Evolutionary conservation across 1,140 invertebrate species (phyloP).

Genomic region (Drosophila ogumai): DNA sequence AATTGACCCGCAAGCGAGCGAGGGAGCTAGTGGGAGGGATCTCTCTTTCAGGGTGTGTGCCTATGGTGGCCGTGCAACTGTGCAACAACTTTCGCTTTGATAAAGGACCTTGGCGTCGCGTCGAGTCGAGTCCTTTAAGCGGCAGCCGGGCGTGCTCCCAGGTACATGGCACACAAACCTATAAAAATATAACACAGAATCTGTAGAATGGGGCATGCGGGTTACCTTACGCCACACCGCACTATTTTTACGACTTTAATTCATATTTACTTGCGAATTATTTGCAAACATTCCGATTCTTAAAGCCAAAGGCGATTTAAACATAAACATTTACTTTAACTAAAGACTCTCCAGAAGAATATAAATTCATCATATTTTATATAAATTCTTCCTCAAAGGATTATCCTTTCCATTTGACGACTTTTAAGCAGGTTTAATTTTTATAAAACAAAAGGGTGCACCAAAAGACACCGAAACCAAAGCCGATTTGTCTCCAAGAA

Average conservation of each 20-base stretch:
- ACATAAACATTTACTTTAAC: background rate
- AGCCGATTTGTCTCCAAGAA: background rate
- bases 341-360: background rate
- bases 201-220: slow-evolving; percentile 20
- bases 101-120: slow-evolving; percentile 76
- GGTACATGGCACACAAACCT: slow-evolving; percentile 43
- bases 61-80: slow-evolving; percentile 67
- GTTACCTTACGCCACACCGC: slow-evolving; percentile 39
- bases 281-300: background rate
- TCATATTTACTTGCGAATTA: slow-evolving; percentile 11
- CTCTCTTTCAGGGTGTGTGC: slow-evolving; percentile 31
- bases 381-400: too few relatives aligned
- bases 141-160: slow-evolving; percentile 64
- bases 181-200: slow-evolving; percentile 23
- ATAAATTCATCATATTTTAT: background rate
- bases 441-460: background rate
- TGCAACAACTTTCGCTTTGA: slow-evolving; percentile 80
- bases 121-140: slow-evolving; percentile 70
- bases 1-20: slow-evolving; percentile 73
- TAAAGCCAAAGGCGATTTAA: background rate
- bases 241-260: slow-evolving; percentile 50
- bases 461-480: background rate
- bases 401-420: background rate
- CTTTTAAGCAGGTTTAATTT: background rate
- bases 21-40: slow-evolving; percentile 28